Percentiles rank a stretch among this genome's conserved stretches.
Evolutionary conservation across 2,888 invertebrate genomes (phyloP).

Genomic region (Dynastes maya): DNA sequence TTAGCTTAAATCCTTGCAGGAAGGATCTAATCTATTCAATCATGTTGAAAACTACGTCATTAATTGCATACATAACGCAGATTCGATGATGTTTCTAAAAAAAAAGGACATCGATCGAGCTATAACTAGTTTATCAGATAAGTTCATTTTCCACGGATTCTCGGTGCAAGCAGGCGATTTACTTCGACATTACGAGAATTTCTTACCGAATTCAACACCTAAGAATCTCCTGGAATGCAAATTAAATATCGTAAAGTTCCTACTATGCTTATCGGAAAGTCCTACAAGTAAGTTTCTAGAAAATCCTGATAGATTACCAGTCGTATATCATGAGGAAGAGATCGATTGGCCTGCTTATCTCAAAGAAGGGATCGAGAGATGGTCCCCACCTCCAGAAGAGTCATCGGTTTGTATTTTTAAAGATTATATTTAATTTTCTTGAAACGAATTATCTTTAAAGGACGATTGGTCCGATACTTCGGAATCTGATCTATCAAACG

Average conservation of each 20-base stretch:
- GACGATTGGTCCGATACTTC: constrained; percentile 47
- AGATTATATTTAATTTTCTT: not conserved
- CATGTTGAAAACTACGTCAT: constrained; percentile 61
- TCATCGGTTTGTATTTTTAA: constrained; percentile 33
- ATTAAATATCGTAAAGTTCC: constrained; percentile 64
- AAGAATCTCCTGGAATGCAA: constrained; percentile 60
- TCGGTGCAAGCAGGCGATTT: constrained; percentile 63
- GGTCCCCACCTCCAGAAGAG: constrained; percentile 61
- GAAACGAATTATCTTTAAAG: constrained; percentile 10
- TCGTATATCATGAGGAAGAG: constrained; percentile 65
- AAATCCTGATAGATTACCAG: constrained; percentile 58
- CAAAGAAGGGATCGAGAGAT: constrained; percentile 69
- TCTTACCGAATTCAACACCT: constrained; percentile 58
- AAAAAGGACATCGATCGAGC: constrained; percentile 63
- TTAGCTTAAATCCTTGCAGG: constrained; percentile 1
- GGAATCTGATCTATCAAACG: constrained; percentile 23
- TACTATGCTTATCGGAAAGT: constrained; percentile 65
- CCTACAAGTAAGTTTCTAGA: constrained; percentile 65
- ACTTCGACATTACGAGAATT: constrained; percentile 61
- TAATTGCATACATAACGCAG: constrained; percentile 60
- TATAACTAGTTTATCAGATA: constrained; percentile 64
- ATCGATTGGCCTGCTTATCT: constrained; percentile 72
- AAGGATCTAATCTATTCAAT: constrained; percentile 59
- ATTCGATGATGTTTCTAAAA: constrained; percentile 65
- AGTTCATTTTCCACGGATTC: constrained; percentile 67